These are phyloP conservation scores for Loriculus beryllinus DNA, from an alignment of 2,797 vertebrate species.

Conservation along the genomic window DNA sequence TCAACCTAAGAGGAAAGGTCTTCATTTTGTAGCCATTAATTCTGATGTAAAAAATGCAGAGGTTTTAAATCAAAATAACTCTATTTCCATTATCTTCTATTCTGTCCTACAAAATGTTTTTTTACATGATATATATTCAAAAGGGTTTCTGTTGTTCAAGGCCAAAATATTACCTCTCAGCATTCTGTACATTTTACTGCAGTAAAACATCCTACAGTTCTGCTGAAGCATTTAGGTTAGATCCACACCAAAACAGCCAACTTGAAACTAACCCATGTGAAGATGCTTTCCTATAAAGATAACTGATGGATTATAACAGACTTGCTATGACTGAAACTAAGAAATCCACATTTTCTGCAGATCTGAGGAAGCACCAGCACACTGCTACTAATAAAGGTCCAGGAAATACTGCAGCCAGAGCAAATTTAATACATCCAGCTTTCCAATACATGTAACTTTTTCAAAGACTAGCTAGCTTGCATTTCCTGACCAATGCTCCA, in stretches of 20 bases:
- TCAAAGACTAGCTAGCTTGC: not conserved
- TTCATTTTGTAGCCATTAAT: not conserved
- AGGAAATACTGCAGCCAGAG: not conserved
- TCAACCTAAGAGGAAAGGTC: not conserved
- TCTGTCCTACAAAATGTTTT: not conserved
- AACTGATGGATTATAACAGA: not conserved
- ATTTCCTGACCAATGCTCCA: not conserved
- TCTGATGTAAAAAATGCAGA: not conserved
- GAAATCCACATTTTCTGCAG: not conserved
- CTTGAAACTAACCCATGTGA: fast-evolving
- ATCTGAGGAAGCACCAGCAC: not conserved
- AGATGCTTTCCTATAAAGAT: not conserved
- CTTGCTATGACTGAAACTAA: not conserved
- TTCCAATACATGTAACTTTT: not conserved
- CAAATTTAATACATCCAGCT: not conserved
- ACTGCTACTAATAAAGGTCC: not conserved
- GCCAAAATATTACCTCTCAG: not conserved
- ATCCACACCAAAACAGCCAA: not conserved
- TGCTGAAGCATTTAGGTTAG: not conserved
- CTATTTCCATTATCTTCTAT: not conserved
- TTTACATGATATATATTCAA: not conserved
- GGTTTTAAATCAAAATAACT: fast-evolving
- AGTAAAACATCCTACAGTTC: not conserved
- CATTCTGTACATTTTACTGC: not conserved
- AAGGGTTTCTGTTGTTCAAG: not conserved